Evolutionary conservation across 2,888 invertebrate genomes (phyloP).

Genomic region (Sabellastarte sp.): DNA sequence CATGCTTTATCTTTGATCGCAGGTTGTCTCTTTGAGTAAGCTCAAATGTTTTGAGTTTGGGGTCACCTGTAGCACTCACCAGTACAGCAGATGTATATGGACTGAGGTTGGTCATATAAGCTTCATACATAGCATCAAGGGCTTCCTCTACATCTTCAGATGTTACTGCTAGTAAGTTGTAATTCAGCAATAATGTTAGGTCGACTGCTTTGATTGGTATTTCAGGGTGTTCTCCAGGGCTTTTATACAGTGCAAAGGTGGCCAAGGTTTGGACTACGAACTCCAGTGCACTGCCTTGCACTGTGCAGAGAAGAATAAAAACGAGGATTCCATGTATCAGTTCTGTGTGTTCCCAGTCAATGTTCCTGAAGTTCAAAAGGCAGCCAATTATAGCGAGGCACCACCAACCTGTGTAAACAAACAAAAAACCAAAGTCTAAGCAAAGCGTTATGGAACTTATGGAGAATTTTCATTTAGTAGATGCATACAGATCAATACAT

Average conservation of each 20-base stretch:
- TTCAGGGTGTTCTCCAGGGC: neutral
- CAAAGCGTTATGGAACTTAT: too few relatives aligned
- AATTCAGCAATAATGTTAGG: conserved; percentile 7
- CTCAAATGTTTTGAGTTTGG: conserved; percentile 32
- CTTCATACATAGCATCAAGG: conserved; percentile 44
- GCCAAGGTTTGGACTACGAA: conserved; percentile 24
- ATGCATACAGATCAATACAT: too few relatives aligned
- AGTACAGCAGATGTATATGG: conserved; percentile 41
- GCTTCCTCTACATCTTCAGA: conserved; percentile 46
- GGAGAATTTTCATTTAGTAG: too few relatives aligned
- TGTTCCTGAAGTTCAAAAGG: conserved; percentile 40
- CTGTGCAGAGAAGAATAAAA: conserved; percentile 37
- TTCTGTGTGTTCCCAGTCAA: conserved; percentile 45
- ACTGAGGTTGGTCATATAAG: conserved; percentile 43
- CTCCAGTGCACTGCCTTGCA: conserved; percentile 42
- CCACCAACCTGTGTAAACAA: conserved; percentile 39
- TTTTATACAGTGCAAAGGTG: conserved; percentile 17
- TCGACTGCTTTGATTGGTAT: neutral
- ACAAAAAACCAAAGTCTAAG: too few relatives aligned
- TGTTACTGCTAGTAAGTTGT: conserved; percentile 30
- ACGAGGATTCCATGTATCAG: conserved; percentile 39
- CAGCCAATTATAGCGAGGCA: conserved; percentile 33
- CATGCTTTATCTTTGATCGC: conserved; percentile 12
- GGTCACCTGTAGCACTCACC: conserved; percentile 42
- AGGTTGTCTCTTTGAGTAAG: conserved; percentile 32